These are phyloP conservation scores for Aspidiotus rigidus DNA, from an alignment of 2,888 invertebrate genomes.

Conservation along the genomic window DNA sequence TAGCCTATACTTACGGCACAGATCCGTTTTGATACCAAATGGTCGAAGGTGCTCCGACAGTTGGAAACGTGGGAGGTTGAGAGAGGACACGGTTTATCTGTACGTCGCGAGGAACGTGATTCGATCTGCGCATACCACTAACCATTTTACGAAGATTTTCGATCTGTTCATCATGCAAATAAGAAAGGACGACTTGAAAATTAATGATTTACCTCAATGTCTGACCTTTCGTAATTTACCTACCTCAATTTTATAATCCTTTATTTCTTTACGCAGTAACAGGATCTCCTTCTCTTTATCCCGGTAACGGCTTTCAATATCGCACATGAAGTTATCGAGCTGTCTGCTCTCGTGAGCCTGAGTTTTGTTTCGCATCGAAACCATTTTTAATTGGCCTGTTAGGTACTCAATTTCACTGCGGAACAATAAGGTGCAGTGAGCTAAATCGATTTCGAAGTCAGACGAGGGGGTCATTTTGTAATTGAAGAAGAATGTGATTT, in stretches of 20 bases:
- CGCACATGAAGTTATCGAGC: constrained; percentile 21
- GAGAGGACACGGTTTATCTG: constrained; percentile 18
- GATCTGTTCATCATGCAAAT: background rate
- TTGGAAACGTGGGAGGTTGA: constrained; percentile 24
- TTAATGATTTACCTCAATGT: too few species aligned
- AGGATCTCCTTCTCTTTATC: constrained; percentile 22
- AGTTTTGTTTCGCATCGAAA: constrained; percentile 18
- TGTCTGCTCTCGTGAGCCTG: constrained; percentile 24
- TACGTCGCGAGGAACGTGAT: constrained; percentile 15
- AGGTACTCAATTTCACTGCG: constrained; percentile 26
- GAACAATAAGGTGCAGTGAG: background rate
- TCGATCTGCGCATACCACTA: constrained; percentile 13
- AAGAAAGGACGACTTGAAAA: too few species aligned
- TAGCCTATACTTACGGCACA: constrained; percentile 20
- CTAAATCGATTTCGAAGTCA: background rate
- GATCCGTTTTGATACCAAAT: constrained; percentile 28
- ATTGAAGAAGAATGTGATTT: too few species aligned
- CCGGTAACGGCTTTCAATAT: constrained; percentile 18
- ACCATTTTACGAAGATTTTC: constrained; percentile 24
- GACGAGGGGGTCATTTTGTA: too few species aligned
- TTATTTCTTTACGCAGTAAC: constrained; percentile 25
- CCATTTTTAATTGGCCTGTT: constrained; percentile 23
- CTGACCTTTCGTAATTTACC: too few species aligned
- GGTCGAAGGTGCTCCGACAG: constrained; percentile 18
- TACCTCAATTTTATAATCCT: constrained; percentile 25